Evolutionary conservation across 2,888 invertebrate genomes (phyloP).

Genomic region (Pandemis heparana): DNA sequence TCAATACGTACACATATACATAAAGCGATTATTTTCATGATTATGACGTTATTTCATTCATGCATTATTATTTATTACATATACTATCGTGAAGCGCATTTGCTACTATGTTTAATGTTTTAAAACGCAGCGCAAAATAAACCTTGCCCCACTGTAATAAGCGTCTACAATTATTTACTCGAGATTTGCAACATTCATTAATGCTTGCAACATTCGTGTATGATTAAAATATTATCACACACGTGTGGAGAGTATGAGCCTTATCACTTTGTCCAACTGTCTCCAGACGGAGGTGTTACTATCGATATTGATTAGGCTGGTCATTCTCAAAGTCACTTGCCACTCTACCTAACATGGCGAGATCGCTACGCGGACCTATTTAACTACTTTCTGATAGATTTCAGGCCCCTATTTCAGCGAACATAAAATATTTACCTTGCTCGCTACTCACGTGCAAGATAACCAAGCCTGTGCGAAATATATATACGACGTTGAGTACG

Average conservation of each 20-base stretch:
- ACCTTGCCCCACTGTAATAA: background rate
- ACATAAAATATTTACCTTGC: no score
- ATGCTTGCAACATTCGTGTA: background rate
- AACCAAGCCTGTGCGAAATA: no score
- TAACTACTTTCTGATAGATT: no score
- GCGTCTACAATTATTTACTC: background rate
- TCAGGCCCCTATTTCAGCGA: no score
- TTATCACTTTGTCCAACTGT: background rate
- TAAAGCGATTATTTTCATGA: background rate
- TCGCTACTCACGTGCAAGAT: no score
- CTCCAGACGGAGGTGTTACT: background rate
- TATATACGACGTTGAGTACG: no score
- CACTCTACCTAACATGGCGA: no score
- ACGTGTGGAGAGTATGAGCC: constrained; percentile 2
- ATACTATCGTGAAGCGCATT: background rate
- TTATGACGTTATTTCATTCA: background rate
- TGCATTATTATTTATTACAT: background rate
- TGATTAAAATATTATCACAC: background rate
- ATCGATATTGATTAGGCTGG: background rate
- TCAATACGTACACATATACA: background rate
- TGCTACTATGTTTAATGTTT: no score
- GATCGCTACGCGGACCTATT: no score
- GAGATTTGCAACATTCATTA: background rate
- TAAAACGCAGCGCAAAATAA: background rate
- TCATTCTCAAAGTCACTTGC: constrained; percentile 1